Percentiles rank a stretch among this genome's conserved stretches.
phyloP scores from a whole-genome alignment of 92 coral and sea anemone species.

The Parazoanthus atlanticus region DNA sequence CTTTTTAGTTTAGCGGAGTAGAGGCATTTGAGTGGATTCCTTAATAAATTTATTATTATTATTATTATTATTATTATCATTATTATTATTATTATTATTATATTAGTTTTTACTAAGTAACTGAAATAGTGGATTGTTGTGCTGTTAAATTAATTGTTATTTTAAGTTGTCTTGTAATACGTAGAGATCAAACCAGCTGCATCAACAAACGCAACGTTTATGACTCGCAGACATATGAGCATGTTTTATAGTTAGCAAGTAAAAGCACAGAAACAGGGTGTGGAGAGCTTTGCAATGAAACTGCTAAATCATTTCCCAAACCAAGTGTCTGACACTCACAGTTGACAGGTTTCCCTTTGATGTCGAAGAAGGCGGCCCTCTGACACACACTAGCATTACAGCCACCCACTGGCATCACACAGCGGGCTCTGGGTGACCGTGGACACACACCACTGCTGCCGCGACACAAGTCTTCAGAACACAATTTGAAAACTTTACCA shows the following conservation, averaged over 20 bases:
- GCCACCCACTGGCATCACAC: constrained; percentile 44
- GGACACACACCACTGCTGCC: constrained; percentile 25
- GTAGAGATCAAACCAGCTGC: neutral
- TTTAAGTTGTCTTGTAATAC: no score
- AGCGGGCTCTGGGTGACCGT: constrained; percentile 41
- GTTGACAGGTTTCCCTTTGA: constrained; percentile 34
- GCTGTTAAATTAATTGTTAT: no score
- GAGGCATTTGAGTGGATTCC: no score
- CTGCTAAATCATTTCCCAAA: neutral
- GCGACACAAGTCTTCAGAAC: constrained; percentile 16
- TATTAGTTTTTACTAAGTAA: no score
- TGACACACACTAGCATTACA: constrained; percentile 9
- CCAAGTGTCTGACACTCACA: constrained; percentile 11
- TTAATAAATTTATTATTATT: no score
- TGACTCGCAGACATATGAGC: neutral
- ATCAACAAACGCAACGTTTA: neutral
- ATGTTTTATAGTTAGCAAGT: no score
- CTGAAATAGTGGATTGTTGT: no score
- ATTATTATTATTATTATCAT: no score
- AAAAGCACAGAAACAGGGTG: neutral
- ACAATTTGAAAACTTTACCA: constrained; percentile 15
- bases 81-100: no score
- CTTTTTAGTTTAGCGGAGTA: no score
- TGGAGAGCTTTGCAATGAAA: neutral
- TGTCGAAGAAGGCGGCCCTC: neutral